A percentile compares a stretch with the other conserved stretches of the same genome.
Evolutionary conservation across 2,113 vertebrate genomes (phyloP).

Genomic region (Hyaena hyaena): DNA sequence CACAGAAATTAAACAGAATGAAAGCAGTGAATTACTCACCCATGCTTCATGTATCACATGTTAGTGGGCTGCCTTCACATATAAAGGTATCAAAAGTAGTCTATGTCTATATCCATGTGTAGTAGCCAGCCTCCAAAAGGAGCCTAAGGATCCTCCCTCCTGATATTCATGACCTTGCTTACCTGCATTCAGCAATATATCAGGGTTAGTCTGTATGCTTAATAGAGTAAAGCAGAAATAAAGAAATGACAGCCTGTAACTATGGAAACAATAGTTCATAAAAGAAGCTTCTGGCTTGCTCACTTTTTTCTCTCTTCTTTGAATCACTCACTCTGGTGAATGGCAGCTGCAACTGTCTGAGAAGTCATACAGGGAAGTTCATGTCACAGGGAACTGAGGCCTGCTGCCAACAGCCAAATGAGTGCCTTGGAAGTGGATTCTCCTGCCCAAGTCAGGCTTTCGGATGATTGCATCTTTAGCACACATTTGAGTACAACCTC

Average conservation of each 20-base stretch:
- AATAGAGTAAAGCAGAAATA: not conserved
- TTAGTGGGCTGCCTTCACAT: not conserved
- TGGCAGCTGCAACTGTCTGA: not conserved
- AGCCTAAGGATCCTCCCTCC: not conserved
- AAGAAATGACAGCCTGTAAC: not conserved
- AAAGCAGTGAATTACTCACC: not conserved
- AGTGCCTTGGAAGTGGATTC: not conserved
- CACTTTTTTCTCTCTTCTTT: not conserved
- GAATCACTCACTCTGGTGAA: not conserved
- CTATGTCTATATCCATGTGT: not conserved
- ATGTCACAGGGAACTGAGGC: not conserved
- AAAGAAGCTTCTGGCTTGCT: not conserved
- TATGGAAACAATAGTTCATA: not conserved
- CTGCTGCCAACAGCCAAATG: not conserved
- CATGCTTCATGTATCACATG: not conserved
- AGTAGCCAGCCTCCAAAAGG: not conserved
- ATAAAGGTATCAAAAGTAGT: not conserved
- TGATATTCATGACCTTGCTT: not conserved
- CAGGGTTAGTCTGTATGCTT: not conserved
- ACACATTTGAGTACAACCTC: not conserved
- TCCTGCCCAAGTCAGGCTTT: not conserved
- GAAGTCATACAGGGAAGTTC: not conserved
- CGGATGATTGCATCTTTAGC: not conserved
- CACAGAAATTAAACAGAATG: not conserved
- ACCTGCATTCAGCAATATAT: not conserved